Conservation (phyloP, 2,888 invertebrate species). For the Caenorhabditis becei region DNA sequence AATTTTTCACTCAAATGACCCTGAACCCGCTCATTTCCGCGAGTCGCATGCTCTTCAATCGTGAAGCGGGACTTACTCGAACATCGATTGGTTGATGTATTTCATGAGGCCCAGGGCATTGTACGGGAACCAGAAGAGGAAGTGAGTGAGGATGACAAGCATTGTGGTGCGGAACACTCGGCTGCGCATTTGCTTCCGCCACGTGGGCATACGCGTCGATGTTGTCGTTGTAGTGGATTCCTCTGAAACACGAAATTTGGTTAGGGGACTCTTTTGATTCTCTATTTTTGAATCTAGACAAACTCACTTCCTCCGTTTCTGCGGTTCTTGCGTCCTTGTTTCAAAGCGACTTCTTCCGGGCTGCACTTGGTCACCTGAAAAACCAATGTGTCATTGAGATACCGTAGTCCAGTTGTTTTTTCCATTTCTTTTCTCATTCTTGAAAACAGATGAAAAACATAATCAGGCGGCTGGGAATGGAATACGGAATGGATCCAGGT, state of each 20-base stretch:
- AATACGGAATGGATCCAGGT: no score
- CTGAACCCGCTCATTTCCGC: slow-evolving; percentile 13
- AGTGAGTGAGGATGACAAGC: slow-evolving; percentile 78
- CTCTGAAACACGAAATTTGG: slow-evolving; percentile 17
- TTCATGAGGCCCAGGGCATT: slow-evolving; percentile 77
- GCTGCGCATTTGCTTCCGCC: slow-evolving; percentile 77
- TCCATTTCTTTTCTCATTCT: neutral
- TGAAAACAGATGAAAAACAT: slow-evolving; percentile 25
- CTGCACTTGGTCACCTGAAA: slow-evolving; percentile 48
- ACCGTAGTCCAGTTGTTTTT: slow-evolving; percentile 27
- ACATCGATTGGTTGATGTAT: slow-evolving; percentile 70
- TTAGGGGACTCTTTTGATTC: neutral
- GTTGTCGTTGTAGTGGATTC: slow-evolving; percentile 34
- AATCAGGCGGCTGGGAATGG: slow-evolving; percentile 9
- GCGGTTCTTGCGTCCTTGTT: slow-evolving; percentile 18
- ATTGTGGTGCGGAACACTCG: slow-evolving; percentile 78
- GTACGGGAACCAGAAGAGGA: slow-evolving; percentile 81
- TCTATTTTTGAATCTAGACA: no score
- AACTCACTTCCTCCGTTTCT: slow-evolving; percentile 40
- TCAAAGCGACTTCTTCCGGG: slow-evolving; percentile 31
- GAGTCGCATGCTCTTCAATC: no score
- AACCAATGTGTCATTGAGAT: slow-evolving; percentile 13
- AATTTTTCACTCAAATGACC: slow-evolving; percentile 32
- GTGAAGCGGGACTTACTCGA: slow-evolving; percentile 69
- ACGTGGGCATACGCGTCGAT: slow-evolving; percentile 63